Evolutionary conservation across 2,888 invertebrate genomes (phyloP), one percentile per base, ranked within the genome.

Genomic region (Cotesia congregata): DNA sequence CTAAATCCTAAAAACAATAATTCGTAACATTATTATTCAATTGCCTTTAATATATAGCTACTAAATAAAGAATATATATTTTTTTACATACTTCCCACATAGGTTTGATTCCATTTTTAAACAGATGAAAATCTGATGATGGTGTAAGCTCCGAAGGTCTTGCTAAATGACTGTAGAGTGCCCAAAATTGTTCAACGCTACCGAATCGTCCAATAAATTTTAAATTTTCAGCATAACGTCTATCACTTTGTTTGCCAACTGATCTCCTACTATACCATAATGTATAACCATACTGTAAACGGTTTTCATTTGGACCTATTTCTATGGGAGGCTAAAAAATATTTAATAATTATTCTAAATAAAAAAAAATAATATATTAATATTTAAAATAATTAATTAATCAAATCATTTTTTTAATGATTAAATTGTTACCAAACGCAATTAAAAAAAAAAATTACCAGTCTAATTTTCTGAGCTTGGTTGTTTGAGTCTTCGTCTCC

Each of bases 171-270:
- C 96, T 94, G 91, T 99, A 99, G 79, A 97, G 92, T 60, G 95
- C 94, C 99, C 99, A 99, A 93, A 98, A 99, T 91, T 98, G 98
- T 90, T 99, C 98, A 79, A 99, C 98, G 80, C 95, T 95, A 75
- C 93, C 95, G 90, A 97, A 95, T 87, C 95, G 93, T 81, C 96
- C 97, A 85, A 98, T 94, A 88, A 96, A 91, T 90, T 96, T 95
- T 86, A 98, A 92, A 87, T 97, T 95, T 91, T 96, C 94, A 83
- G 94, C 93, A 84, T 93, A 94, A 84, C 90, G 91, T 82, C 91
- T 91, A 78, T 91, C 91, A 76, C 90, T 90, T 82, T 92, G 91
- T 89, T 93, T 93, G 6, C 93, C 92, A 78, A 91, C 91, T 80
- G 91, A 91, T 88, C 91, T 91, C 84, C 91, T 91, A 88, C 93